Evolutionary conservation across 2,797 vertebrate genomes (phyloP), one percentile per base, ranked within the genome.

Genomic region (Pristis pectinata): DNA sequence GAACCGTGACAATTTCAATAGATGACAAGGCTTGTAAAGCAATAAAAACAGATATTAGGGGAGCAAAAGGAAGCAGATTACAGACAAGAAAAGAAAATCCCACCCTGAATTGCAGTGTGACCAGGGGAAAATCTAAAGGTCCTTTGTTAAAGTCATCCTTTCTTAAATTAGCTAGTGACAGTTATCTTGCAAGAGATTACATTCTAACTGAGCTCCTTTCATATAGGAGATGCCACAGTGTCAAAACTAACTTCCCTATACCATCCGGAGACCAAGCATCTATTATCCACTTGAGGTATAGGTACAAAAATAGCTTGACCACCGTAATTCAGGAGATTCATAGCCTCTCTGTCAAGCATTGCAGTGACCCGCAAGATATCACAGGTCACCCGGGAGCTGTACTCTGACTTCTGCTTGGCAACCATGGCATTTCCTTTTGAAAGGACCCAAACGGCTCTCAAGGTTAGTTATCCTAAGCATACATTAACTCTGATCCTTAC

Each of bases 381-480:
- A 11, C 37, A 70, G 91, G 91, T 93, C 91, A 93, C 37, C 5
- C 15, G 15, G 56, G 53, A 61, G 85, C 85, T 61, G 34, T 89
- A 56, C 27, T 89, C 85, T 89, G 85, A 89, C 56, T 89, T 34
- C 34, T 56, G 53, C 85, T 37, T 93, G 64, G 91, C 37, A 70
- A 93, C 64, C 64, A 70, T 70, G 91, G 41, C 64, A 70, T 27
- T 70, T 70, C 34, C 37, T 41, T 76, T 74, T 56, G 11, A 53
- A 94, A 76, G 30, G 67, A 56, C 44, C 27, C 27, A 94, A 53
- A 53, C 34, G 11, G 5, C 17, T 53, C 85, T 74, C 92, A 76
- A 94, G 44, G 92, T 94, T 76, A 76, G 67, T 94, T 76, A 94
- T 15, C 92, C 24, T 49, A 93, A 93, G 92, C 92, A 93, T 9